Base-by-base conservation (phyloP, 1,140 invertebrate species). In the Zaprionus taronus region DNA sequence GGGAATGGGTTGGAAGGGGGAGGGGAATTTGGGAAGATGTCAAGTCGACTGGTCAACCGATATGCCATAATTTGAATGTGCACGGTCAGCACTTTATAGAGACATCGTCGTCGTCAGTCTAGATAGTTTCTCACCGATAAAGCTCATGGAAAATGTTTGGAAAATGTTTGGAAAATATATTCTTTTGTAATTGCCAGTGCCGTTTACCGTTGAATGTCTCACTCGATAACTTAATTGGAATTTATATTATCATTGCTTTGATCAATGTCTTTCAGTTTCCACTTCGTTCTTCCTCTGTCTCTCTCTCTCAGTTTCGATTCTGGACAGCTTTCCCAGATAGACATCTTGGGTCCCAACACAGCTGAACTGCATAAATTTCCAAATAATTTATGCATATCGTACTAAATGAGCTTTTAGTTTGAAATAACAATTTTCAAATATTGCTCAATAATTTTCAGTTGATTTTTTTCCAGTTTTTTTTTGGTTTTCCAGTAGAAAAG, bases 61-160 rank as follows among this genome's bases (percentile, higher is more conserved):
- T 87, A 81, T 89, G 84, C 84, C 84, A 87, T 87, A 87, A 89
- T 87, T 87, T 87, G 77, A 84, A 87, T 87, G 84, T 75, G 72
- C 66, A 57, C 36, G 58, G n/a, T 64, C 53, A 80, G 83, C 85
- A 81, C 81, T 77, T 90, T 90, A 89, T 85, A 89, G 81, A 84
- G 85, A 90, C 81, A 84, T 84, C 79, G 66, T 38, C 20, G 31
- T 17, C 61, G 58, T 61, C 76, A 36, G 47, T 24, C 75, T 65
- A 84, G 84, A 90, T 90, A 75, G 72, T 79, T 89, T 89, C 85
- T 87, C 85, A 90, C 80, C 82, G 85, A 89, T 89, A 89, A 85
- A 58, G 60, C 51, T 20, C 38, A 17, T 11, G 28, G 38, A 15
- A 56, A 44, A 56, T 49, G 34, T 38, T 24, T 51, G 24, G 51